These are phyloP conservation scores for Ooceraea biroi DNA, from an alignment of 1,140 invertebrate genomes.

Conservation along the genomic window DNA sequence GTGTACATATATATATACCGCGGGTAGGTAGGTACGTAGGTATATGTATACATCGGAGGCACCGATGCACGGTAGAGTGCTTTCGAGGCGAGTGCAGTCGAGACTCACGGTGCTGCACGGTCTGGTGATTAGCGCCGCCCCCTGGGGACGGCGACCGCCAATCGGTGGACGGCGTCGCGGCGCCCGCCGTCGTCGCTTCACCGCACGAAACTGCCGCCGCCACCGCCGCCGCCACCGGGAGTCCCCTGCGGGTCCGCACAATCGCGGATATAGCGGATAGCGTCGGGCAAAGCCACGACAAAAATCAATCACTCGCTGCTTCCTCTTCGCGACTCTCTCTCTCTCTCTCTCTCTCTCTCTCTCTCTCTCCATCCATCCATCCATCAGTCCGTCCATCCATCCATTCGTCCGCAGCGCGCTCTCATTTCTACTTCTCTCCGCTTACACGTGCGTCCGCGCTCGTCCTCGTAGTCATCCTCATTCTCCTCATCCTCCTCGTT, in stretches of 20 bases:
- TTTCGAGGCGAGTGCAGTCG: conserved; percentile 82
- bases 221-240: conserved; percentile 57
- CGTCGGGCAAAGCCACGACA: conserved; percentile 85
- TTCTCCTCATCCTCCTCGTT: conserved; percentile 9
- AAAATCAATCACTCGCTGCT: conserved; percentile 85
- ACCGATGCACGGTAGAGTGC: conserved; percentile 81
- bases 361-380: conserved; percentile 57
- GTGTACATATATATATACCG: background rate
- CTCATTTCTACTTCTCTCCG: conserved; percentile 59
- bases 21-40: conserved; percentile 55
- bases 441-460: conserved; percentile 62
- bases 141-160: conserved; percentile 85
- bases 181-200: conserved; percentile 83
- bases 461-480: conserved; percentile 26
- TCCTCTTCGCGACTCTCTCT: conserved; percentile 73
- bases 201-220: conserved; percentile 76
- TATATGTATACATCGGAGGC: conserved; percentile 71
- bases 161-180: conserved; percentile 85
- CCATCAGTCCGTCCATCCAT: conserved; percentile 60
- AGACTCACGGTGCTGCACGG: conserved; percentile 81
- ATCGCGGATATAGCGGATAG: conserved; percentile 85
- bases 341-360: conserved; percentile 62
- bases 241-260: conserved; percentile 79
- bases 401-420: conserved; percentile 22
- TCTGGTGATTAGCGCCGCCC: conserved; percentile 86